Conservation (phyloP, 2,113 vertebrate genomes). For the Pedionomus torquatus region DNA sequence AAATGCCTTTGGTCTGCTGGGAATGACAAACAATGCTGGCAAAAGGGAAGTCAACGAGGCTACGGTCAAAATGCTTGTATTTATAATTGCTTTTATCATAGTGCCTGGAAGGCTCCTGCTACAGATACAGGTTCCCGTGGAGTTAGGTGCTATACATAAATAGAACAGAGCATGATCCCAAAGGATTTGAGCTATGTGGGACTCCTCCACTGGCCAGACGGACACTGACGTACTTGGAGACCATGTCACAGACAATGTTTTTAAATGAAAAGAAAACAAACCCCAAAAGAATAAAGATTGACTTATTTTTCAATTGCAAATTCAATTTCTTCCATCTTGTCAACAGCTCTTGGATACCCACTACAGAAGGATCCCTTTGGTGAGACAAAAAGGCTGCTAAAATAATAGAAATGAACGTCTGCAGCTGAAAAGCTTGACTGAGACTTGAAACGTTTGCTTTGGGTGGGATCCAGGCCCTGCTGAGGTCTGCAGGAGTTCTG, state of each 20-base stretch:
- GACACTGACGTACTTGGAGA: not conserved
- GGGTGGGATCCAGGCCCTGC: constrained; percentile 30
- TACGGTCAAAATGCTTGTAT: not conserved
- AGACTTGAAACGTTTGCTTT: constrained; percentile 37
- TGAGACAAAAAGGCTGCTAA: constrained; percentile 13
- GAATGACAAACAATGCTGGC: constrained; percentile 43
- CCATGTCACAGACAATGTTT: not conserved
- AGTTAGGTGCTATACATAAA: not conserved
- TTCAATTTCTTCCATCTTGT: constrained; percentile 2
- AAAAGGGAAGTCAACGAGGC: not conserved
- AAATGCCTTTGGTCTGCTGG: not conserved
- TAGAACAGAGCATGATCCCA: not conserved
- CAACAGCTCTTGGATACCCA: not conserved
- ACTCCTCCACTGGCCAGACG: not conserved
- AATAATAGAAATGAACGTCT: not conserved
- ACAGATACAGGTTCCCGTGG: not conserved
- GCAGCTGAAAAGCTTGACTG: constrained; percentile 6
- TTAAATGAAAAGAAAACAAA: not conserved
- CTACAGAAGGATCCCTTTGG: not conserved
- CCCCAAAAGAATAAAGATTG: not conserved
- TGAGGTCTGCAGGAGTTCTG: constrained; percentile 45
- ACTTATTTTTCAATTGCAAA: not conserved
- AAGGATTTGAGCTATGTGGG: not conserved
- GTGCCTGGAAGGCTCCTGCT: not conserved
- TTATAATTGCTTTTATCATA: not conserved